These are phyloP conservation scores for Neomicropteryx cornuta DNA, from an alignment of 1,140 invertebrate species.

Conservation along the genomic window DNA sequence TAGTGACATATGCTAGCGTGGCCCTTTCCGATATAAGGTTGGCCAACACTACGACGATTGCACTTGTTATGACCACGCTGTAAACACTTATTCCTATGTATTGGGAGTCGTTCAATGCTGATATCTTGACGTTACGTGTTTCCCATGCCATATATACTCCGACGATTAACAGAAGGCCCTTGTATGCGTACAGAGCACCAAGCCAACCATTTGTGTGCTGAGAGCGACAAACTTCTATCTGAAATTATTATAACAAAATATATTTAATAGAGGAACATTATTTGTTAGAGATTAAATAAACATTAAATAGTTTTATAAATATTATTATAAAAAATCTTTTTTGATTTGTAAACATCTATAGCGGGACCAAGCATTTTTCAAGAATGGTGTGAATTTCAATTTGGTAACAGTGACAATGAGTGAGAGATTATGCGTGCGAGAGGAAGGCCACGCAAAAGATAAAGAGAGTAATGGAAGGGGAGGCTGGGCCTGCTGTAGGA, in stretches of 20 bases:
- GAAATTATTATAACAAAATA: conserved; percentile 17
- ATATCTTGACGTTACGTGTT: conserved; percentile 91
- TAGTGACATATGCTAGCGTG: conserved; percentile 72
- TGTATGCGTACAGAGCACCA: conserved; percentile 78
- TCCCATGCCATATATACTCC: conserved; percentile 98
- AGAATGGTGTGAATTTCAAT: no score
- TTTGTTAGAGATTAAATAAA: background rate
- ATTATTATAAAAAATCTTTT: background rate
- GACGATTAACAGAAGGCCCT: conserved; percentile 75
- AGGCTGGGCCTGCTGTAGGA: no score
- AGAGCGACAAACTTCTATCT: conserved; percentile 81
- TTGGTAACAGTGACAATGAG: no score
- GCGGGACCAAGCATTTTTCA: no score
- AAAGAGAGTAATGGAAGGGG: conserved; percentile 1
- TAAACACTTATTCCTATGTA: conserved; percentile 92
- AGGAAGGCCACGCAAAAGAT: no score
- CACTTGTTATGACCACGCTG: conserved; percentile 79
- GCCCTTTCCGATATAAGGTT: conserved; percentile 76
- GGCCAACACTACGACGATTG: conserved; percentile 73
- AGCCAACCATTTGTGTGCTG: conserved; percentile 80
- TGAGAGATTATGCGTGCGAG: no score
- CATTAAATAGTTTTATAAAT: background rate
- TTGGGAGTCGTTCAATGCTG: conserved; percentile 94
- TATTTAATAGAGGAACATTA: background rate
- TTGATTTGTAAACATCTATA: no score